A percentile compares a stretch with the other conserved stretches of the same genome.
Evolutionary conservation across 2,113 vertebrate species (phyloP).

Genomic region (Epinephelus cyanopodus): DNA sequence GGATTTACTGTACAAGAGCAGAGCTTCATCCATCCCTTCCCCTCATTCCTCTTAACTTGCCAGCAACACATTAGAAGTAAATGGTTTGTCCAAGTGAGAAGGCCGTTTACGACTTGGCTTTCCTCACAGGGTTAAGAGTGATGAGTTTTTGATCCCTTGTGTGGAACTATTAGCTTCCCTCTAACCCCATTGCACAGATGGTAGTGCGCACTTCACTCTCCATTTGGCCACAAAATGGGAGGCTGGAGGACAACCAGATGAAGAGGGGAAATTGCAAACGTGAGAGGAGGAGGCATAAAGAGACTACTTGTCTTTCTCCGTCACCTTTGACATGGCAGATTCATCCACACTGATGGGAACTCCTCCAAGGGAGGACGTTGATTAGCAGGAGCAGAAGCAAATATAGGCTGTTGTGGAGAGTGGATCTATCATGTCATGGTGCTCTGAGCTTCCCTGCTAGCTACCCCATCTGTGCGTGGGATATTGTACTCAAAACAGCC

Average conservation of each 20-base stretch:
- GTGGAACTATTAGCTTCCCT: conserved; percentile 67
- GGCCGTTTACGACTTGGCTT: conserved; percentile 52
- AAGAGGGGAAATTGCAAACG: conserved; percentile 36
- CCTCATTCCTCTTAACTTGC: conserved; percentile 42
- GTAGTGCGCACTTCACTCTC: conserved; percentile 62
- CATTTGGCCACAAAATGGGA: conserved; percentile 66
- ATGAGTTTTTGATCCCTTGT: conserved; percentile 70
- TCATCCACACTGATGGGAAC: conserved; percentile 18
- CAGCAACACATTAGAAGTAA: conserved; percentile 53
- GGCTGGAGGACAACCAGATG: conserved; percentile 40
- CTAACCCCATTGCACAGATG: conserved; percentile 67
- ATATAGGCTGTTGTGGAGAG: conserved; percentile 31
- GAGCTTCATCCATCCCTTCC: not conserved
- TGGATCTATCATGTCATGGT: conserved; percentile 23
- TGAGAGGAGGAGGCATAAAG: conserved; percentile 10
- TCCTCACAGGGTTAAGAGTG: conserved; percentile 58
- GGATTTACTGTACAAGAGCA: conserved; percentile 18
- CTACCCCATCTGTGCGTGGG: conserved; percentile 32
- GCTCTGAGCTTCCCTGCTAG: conserved; percentile 13
- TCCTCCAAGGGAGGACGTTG: conserved; percentile 12
- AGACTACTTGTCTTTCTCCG: conserved; percentile 2
- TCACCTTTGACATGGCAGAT: conserved; percentile 48
- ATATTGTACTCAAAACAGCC: not conserved
- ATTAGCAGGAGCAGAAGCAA: conserved; percentile 30
- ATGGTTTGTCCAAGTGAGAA: conserved; percentile 47